Evolutionary conservation across 2,113 vertebrate species (phyloP).

Genomic region (Leptocoma aspasia): DNA sequence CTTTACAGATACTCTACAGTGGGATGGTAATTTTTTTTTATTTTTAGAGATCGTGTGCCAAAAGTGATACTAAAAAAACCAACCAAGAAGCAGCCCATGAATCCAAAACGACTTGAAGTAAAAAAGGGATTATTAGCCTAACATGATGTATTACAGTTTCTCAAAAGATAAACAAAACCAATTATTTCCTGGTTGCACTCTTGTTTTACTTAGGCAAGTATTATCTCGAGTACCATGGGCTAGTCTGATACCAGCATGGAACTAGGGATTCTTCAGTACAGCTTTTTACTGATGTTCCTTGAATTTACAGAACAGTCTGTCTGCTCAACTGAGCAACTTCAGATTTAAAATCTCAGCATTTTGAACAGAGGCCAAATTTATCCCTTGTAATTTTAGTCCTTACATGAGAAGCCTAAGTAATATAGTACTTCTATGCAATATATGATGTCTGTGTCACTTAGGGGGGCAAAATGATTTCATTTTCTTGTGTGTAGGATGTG

Average conservation of each 20-base stretch:
- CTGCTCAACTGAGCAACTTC: not conserved
- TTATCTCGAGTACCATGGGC: not conserved
- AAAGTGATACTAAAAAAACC: not conserved
- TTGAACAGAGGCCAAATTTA: not conserved
- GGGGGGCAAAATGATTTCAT: not conserved
- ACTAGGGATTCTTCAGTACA: not conserved
- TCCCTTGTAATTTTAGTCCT: not conserved
- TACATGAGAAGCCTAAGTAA: not conserved
- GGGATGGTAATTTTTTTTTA: not conserved
- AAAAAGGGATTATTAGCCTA: not conserved
- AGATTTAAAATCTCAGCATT: not conserved
- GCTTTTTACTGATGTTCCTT: not conserved
- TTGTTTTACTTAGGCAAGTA: not conserved
- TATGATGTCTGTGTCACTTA: not conserved
- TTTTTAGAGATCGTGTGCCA: not conserved
- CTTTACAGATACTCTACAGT: not conserved
- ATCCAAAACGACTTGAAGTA: not conserved
- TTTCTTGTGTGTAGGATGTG: accelerated
- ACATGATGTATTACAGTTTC: not conserved
- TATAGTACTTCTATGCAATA: not conserved
- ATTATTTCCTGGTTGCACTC: not conserved
- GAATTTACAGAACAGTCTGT: not conserved
- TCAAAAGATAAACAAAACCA: not conserved
- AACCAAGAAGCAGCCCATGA: not conserved
- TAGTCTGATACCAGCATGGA: not conserved